Evolutionary conservation across 2,113 vertebrate species (phyloP).

Genomic region (Nicator chloris): DNA sequence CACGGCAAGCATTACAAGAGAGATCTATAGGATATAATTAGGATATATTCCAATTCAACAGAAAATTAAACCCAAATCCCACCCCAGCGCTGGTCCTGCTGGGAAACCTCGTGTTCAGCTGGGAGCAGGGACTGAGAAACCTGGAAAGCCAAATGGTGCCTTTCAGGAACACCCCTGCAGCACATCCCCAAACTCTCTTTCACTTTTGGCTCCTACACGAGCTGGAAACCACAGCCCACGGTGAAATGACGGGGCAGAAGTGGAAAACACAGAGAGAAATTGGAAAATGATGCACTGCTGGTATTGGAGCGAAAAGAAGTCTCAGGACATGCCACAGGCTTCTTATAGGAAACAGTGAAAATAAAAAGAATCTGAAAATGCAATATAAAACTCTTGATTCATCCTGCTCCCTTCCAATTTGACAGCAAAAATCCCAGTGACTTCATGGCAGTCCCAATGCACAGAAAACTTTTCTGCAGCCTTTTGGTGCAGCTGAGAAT

Average conservation of each 20-base stretch:
- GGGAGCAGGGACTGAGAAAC: neutral
- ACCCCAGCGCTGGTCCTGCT: neutral
- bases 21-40: fast-evolving
- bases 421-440: neutral
- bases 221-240: neutral
- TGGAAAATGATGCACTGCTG: neutral
- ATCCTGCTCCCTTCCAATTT: neutral
- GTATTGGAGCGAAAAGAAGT: neutral
- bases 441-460: fast-evolving
- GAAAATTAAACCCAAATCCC: neutral
- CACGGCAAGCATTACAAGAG: fast-evolving
- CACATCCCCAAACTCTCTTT: neutral
- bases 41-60: neutral
- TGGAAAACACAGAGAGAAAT: neutral
- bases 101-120: neutral
- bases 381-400: neutral
- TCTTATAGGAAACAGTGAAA: conserved; percentile 30
- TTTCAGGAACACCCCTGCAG: neutral
- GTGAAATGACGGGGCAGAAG: neutral
- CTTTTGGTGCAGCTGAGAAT: neutral
- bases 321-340: neutral
- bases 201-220: neutral
- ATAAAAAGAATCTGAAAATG: conserved; percentile 37
- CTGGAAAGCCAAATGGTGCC: neutral
- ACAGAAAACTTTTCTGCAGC: neutral